Evolutionary conservation across 1,140 invertebrate species (phyloP).

Genomic region (Drosophila orosa): DNA sequence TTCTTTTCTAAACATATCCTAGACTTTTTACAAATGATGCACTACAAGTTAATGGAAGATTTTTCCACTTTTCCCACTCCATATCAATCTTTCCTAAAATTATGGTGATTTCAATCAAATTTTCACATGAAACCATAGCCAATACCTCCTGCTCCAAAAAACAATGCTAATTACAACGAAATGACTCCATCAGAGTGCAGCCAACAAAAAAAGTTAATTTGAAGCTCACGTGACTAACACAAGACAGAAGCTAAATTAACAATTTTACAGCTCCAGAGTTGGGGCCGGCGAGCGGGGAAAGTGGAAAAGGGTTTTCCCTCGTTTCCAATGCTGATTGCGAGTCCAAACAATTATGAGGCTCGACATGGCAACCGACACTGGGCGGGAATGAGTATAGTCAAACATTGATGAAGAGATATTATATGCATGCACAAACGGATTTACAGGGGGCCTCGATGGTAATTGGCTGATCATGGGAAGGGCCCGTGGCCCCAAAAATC

Average conservation of each 20-base stretch:
- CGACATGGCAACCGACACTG: conserved; percentile 65
- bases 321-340: conserved; percentile 32
- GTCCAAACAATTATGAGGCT: conserved; percentile 73
- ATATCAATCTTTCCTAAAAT: neutral
- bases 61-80: neutral
- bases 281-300: conserved; percentile 12
- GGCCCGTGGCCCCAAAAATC: conserved; percentile 32
- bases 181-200: conserved; percentile 25
- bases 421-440: conserved; percentile 1
- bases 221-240: conserved; percentile 74
- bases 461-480: conserved; percentile 44
- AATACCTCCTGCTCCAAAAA: conserved; percentile 13
- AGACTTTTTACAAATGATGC: neutral
- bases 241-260: conserved; percentile 78
- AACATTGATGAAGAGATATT: conserved; percentile 23
- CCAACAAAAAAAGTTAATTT: conserved; percentile 62
- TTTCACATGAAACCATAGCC: conserved; percentile 21
- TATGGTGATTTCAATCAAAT: conserved; percentile 26
- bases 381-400: conserved; percentile 20
- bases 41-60: too few species aligned
- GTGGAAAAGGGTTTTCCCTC: conserved; percentile 36
- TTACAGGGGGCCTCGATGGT: conserved; percentile 10
- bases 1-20: too few species aligned
- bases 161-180: conserved; percentile 32
- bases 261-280: conserved; percentile 71